Evolutionary conservation across 2,113 vertebrate genomes (phyloP).

Genomic region (Myanophis thanlyinensis): DNA sequence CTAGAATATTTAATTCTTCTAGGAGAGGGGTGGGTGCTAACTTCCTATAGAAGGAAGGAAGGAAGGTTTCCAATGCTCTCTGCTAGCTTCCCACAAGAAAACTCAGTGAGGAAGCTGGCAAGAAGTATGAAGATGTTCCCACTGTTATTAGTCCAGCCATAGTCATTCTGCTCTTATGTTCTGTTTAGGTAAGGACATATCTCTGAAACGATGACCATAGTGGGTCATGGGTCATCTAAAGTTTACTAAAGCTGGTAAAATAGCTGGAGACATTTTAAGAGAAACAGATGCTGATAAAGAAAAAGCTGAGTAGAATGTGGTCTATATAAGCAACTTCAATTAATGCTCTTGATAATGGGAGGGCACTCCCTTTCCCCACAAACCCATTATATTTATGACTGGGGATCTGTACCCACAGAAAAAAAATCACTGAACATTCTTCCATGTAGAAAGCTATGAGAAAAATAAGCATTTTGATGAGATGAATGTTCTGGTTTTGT

Average conservation of each 20-base stretch:
- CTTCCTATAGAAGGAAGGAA: background rate
- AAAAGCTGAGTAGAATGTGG: background rate
- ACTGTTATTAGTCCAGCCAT: background rate
- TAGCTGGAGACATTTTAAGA: background rate
- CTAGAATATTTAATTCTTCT: too few species aligned
- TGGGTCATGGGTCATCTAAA: background rate
- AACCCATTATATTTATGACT: background rate
- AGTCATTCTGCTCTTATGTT: background rate
- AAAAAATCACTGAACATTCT: background rate
- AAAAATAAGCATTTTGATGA: background rate
- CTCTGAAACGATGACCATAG: background rate
- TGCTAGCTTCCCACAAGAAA: too few species aligned
- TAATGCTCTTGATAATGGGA: background rate
- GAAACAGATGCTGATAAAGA: background rate
- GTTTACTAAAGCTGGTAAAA: background rate
- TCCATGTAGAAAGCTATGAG: background rate
- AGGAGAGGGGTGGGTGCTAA: too few species aligned
- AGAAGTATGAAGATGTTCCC: background rate
- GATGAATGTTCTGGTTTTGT: background rate
- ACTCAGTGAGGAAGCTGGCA: background rate
- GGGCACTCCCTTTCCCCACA: background rate
- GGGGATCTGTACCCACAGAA: background rate
- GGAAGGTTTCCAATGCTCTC: background rate
- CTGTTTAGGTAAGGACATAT: background rate
- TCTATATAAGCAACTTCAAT: background rate